Conservation (phyloP, 92 coral and sea anemone species). For the Palythoa grandiflora region DNA sequence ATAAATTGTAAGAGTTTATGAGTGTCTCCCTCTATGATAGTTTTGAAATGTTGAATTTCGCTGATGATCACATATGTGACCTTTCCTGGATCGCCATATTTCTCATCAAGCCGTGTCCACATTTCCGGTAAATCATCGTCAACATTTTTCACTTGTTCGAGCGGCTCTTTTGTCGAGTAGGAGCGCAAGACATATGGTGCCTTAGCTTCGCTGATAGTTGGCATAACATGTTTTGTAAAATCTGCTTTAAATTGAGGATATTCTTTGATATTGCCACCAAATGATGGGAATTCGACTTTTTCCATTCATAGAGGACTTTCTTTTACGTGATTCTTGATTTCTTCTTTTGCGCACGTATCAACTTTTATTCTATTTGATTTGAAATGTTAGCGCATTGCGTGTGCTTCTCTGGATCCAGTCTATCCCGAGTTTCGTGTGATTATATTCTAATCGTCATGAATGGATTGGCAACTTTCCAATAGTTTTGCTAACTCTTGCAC, state of each 20-base stretch:
- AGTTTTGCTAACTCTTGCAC: conserved; percentile 14
- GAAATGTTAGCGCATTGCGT: conserved; percentile 44
- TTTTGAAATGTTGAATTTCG: conserved; percentile 23
- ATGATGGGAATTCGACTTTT: conserved; percentile 51
- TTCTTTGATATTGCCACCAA: conserved; percentile 37
- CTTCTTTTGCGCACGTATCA: conserved; percentile 48
- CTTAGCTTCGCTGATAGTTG: conserved; percentile 4
- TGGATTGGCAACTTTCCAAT: conserved; percentile 33
- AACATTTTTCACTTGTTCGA: conserved; percentile 18
- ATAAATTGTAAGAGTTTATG: conserved; percentile 10
- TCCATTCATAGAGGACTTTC: conserved; percentile 48
- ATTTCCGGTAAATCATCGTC: conserved; percentile 26
- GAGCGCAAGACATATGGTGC: conserved; percentile 38
- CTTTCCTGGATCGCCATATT: conserved; percentile 35
- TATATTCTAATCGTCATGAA: conserved; percentile 52
- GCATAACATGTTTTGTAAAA: conserved; percentile 31
- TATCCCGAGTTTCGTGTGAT: conserved; percentile 38
- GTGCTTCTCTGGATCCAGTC: conserved; percentile 53
- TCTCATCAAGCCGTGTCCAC: conserved; percentile 31
- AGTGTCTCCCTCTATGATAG: conserved; percentile 8
- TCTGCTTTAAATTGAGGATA: conserved; percentile 51
- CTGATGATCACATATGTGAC: conserved; percentile 27
- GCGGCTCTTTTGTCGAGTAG: background rate
- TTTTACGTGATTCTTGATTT: conserved; percentile 6
- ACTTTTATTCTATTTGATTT: conserved; percentile 32